These are phyloP conservation scores for Lasioglossum vierecki DNA, from an alignment of 2,888 invertebrate genomes.

Conservation along the genomic window DNA sequence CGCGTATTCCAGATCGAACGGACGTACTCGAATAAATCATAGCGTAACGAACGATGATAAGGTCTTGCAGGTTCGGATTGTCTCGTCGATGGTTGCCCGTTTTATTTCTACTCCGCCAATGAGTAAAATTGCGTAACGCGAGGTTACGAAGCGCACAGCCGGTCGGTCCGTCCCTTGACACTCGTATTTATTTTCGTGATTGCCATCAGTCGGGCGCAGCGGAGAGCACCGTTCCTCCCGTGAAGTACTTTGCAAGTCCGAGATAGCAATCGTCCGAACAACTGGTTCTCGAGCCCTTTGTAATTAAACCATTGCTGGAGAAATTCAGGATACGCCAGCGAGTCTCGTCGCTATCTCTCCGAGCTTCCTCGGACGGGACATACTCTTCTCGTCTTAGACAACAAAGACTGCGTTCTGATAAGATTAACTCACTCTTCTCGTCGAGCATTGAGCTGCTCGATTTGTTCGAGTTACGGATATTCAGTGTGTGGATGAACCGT, in stretches of 20 bases:
- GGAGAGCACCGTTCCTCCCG: background rate
- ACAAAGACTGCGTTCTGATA: slow-evolving; percentile 44
- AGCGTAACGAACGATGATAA: background rate
- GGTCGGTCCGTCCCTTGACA: slow-evolving; percentile 21
- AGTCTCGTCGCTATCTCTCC: background rate
- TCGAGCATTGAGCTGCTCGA: background rate
- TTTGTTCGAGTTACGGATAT: background rate
- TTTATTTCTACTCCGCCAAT: slow-evolving; percentile 45
- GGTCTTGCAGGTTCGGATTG: background rate
- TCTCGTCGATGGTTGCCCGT: slow-evolving; percentile 12
- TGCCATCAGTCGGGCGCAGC: background rate
- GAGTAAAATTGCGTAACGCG: slow-evolving; percentile 43
- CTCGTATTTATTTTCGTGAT: slow-evolving; percentile 38
- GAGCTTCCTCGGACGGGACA: background rate
- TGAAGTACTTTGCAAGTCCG: slow-evolving; percentile 1
- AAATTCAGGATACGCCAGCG: background rate
- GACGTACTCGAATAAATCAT: background rate
- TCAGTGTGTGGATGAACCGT: background rate
- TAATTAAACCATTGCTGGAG: background rate
- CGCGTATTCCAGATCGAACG: background rate
- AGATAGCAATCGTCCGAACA: background rate
- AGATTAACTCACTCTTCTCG: slow-evolving; percentile 39
- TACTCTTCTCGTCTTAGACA: background rate
- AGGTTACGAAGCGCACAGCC: slow-evolving; percentile 29
- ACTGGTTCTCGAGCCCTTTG: background rate